These are phyloP conservation scores for Agraylea sexmaculata DNA, from an alignment of 1,140 invertebrate genomes.

Conservation along the genomic window DNA sequence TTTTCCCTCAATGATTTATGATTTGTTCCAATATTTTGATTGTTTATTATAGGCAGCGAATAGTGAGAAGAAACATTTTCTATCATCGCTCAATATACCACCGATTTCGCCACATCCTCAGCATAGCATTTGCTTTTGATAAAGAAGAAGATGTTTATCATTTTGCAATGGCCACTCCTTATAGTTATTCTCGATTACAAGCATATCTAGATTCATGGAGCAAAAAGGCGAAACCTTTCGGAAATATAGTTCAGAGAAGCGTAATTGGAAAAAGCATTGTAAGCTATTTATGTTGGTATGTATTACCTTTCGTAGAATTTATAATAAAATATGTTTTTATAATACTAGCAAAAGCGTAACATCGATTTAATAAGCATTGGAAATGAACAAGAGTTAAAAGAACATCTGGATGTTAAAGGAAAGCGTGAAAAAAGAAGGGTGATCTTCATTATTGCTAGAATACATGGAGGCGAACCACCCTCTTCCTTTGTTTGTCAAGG, in stretches of 20 bases:
- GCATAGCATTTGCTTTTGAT: constrained; percentile 90
- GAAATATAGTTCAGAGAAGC: constrained; percentile 48
- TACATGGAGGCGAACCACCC: constrained; percentile 89
- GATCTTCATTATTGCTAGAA: constrained; percentile 67
- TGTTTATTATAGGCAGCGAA: constrained; percentile 55
- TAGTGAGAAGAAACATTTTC: constrained; percentile 79
- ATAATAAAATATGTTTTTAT: constrained; percentile 4
- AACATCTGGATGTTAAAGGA: constrained; percentile 26
- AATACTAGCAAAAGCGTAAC: constrained; percentile 72
- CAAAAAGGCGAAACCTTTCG: constrained; percentile 38
- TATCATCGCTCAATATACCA: constrained; percentile 88
- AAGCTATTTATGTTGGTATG: constrained; percentile 25
- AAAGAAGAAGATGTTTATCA: constrained; percentile 87
- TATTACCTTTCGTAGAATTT: constrained; percentile 15
- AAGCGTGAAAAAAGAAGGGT: constrained; percentile 49
- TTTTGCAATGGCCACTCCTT: constrained; percentile 86
- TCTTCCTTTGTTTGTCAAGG: constrained; percentile 90
- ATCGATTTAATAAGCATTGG: constrained; percentile 81
- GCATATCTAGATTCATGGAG: constrained; percentile 72
- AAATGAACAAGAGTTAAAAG: constrained; percentile 35
- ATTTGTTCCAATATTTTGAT: neutral
- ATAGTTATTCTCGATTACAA: constrained; percentile 84
- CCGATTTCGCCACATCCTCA: constrained; percentile 84
- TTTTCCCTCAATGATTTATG: constrained; percentile 3
- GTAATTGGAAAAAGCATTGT: constrained; percentile 61